phyloP scores from a whole-genome alignment of 2,888 invertebrate species.

The Athrips mouffetella region DNA sequence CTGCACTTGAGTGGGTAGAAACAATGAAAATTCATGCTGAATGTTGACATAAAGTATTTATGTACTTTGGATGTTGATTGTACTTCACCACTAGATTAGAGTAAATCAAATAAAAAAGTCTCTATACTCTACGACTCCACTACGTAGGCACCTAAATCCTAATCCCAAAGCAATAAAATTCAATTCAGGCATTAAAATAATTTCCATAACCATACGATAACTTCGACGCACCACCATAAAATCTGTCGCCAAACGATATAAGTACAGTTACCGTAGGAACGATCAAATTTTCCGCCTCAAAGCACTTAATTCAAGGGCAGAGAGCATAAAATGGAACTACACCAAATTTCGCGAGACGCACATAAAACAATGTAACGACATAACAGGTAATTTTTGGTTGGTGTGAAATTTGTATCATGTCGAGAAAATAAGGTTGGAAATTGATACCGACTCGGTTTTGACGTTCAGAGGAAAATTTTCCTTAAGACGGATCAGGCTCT shows the following conservation, averaged over 20 bases:
- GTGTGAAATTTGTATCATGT: slow-evolving; percentile 1
- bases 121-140: too few relatives aligned
- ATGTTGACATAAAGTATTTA: too few relatives aligned
- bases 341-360: background rate
- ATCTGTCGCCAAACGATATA: background rate
- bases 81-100: too few relatives aligned
- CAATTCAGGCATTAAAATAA: too few relatives aligned
- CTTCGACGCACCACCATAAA: background rate
- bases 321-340: slow-evolving; percentile 17
- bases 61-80: too few relatives aligned
- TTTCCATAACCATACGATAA: background rate
- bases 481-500: background rate
- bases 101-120: too few relatives aligned
- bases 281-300: slow-evolving; percentile 16
- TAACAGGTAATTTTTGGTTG: slow-evolving; percentile 5
- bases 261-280: background rate
- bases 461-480: background rate
- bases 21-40: too few relatives aligned
- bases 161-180: too few relatives aligned
- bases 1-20: too few relatives aligned
- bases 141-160: too few relatives aligned
- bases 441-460: background rate
- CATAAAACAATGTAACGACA: slow-evolving; percentile 6
- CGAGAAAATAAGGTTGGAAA: background rate
- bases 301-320: slow-evolving; percentile 16